Percentiles rank a stretch among this genome's conserved stretches.
Conservation (phyloP, 2,113 vertebrate genomes). For the Pavo muticus region DNA sequence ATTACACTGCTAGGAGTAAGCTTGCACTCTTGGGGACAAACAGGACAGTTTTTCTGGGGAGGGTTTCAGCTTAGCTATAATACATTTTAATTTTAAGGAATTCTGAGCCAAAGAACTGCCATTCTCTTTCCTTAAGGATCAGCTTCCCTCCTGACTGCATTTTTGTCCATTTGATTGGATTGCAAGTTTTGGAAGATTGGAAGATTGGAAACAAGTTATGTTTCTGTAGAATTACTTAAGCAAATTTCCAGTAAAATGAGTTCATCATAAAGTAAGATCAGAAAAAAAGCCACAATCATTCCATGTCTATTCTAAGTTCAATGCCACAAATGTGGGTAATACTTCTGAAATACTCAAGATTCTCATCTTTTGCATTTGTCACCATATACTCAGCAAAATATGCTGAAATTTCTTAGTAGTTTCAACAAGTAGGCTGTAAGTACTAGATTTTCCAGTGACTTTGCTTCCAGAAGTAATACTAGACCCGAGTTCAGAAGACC, state of each 20-base stretch:
- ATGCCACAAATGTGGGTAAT: not conserved
- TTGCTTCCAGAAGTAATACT: not conserved
- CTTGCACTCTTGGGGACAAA: not conserved
- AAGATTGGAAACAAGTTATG: not conserved
- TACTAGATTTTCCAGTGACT: not conserved
- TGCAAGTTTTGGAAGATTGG: too few relatives aligned
- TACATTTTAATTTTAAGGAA: not conserved
- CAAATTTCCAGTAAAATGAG: not conserved
- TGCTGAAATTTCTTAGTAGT: rapidly evolving
- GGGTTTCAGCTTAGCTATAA: not conserved
- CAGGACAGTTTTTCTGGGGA: not conserved
- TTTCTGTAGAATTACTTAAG: not conserved
- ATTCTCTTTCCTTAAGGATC: not conserved
- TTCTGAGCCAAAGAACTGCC: not conserved
- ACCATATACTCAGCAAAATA: not conserved
- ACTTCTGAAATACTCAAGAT: not conserved
- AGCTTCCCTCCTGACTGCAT: not conserved
- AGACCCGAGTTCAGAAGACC: not conserved
- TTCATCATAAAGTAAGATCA: not conserved
- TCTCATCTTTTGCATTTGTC: not conserved
- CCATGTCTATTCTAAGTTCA: not conserved
- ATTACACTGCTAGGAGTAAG: not conserved
- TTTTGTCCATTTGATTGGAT: not conserved
- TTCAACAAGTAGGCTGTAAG: not conserved
- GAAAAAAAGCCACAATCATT: not conserved